Evolutionary conservation across 2,888 invertebrate species (phyloP), one percentile per base, ranked within the genome.

Genomic region (Andrena bucephala): DNA sequence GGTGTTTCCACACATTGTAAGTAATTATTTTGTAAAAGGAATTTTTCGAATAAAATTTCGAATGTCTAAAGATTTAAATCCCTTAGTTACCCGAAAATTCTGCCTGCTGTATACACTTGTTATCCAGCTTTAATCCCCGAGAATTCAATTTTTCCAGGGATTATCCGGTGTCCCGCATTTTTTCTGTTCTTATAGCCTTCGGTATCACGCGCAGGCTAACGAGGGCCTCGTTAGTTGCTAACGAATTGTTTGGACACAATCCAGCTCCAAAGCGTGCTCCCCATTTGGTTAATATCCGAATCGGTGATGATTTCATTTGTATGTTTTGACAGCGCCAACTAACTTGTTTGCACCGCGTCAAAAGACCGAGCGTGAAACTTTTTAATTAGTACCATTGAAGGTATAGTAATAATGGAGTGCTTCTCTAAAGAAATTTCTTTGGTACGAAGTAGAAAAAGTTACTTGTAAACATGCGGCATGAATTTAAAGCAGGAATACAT

Each of bases 241-340:
- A 87, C 87, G 87, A 87, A 87, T 87, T 87, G 87, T 87, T 87
- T 87, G 87, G 87, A 84, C 72, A 77, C 84, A 85, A 87, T 87
- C 81, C 84, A 70, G 54, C 33, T 42, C 52, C 63, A 70, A 72
- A 77, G 84, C 85, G 77, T 83, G 85, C 68, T 81, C 31, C 24
- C 70, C 85, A 74, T 59, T 78, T 80, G 77, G 78, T 87, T 87
- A 85, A 85, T 81, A 87, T 87, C 77, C 78, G 75, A 80, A 80
- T 75, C 63, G 72, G 48, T 13, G 54, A 71, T 69, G 63, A 75
- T 68, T 74, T 68, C 71, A 77, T 67, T 62, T 74, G 70, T 73
- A 68, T 75, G 78, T 66, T 78, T 70, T 70, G 57, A 82, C 65
- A 72, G 54, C 27, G 33, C 33, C 60, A 54, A 69, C 36, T 69